A percentile compares a stretch with the other conserved stretches of the same genome.
phyloP scores from a whole-genome alignment of 2,888 invertebrate species.

The Ophion obscuratus region DNA sequence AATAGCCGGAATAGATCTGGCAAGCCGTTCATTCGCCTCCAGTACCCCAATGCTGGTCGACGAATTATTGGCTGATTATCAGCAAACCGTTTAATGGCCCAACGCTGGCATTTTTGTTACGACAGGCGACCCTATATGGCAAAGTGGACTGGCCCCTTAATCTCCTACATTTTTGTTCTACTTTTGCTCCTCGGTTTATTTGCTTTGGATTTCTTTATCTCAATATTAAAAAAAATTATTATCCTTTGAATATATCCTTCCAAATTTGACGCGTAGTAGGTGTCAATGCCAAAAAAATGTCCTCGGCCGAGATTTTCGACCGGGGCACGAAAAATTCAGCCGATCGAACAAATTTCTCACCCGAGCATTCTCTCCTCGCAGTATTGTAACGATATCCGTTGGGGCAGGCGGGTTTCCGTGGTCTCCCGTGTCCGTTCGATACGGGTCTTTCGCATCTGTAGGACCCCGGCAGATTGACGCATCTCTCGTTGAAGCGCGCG shows the following conservation, averaged over 20 bases:
- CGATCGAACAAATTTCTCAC: constrained; percentile 65
- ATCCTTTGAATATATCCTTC: background rate
- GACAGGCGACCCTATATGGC: no score
- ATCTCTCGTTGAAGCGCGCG: constrained; percentile 82
- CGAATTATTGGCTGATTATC: no score
- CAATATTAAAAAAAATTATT: background rate
- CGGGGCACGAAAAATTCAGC: background rate
- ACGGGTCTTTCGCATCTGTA: constrained; percentile 81
- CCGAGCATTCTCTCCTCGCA: constrained; percentile 75
- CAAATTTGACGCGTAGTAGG: background rate
- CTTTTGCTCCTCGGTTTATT: background rate
- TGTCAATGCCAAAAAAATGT: background rate
- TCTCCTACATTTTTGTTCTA: background rate
- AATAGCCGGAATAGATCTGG: no score
- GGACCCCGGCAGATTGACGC: constrained; percentile 85
- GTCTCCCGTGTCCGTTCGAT: constrained; percentile 58
- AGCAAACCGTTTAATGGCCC: no score
- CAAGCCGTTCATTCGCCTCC: no score
- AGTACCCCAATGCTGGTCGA: no score
- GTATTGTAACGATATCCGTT: constrained; percentile 81
- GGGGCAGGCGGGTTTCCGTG: constrained; percentile 78
- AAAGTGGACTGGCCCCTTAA: background rate
- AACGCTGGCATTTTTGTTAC: no score
- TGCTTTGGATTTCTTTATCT: background rate
- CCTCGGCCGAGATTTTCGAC: background rate